Conservation (phyloP, 2,888 invertebrate species). For the Diarsia brunnea region DNA sequence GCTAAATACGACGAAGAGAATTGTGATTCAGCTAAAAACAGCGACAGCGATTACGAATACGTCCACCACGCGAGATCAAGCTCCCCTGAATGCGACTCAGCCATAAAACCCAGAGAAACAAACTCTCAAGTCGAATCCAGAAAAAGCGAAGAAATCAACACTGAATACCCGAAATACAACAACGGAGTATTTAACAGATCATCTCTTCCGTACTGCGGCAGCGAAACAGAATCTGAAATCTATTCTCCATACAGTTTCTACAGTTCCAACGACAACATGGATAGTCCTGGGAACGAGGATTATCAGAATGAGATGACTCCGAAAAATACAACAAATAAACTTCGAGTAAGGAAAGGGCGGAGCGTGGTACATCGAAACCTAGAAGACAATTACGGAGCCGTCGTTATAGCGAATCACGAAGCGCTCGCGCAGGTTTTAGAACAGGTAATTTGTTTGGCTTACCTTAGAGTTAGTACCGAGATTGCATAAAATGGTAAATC, state of each 20-base stretch:
- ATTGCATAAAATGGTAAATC: slow-evolving; percentile 52
- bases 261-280: slow-evolving; percentile 91
- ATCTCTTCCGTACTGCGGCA: slow-evolving; percentile 95
- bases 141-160: slow-evolving; percentile 75
- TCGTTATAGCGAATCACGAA: slow-evolving; percentile 97
- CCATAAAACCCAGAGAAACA: slow-evolving; percentile 85
- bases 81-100: slow-evolving; percentile 93
- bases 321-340: slow-evolving; percentile 91
- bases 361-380: slow-evolving; percentile 96
- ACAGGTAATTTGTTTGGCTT: slow-evolving; percentile 91
- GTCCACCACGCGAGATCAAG: slow-evolving; percentile 92
- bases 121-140: slow-evolving; percentile 75
- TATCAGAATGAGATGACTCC: slow-evolving; percentile 86
- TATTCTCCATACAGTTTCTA: slow-evolving; percentile 96
- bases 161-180: slow-evolving; percentile 91
- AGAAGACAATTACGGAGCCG: slow-evolving; percentile 97
- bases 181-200: slow-evolving; percentile 91
- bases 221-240: slow-evolving; percentile 96
- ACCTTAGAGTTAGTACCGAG: slow-evolving; percentile 51
- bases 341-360: slow-evolving; percentile 94
- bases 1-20: slow-evolving; percentile 87
- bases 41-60: slow-evolving; percentile 92
- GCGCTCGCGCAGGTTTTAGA: slow-evolving; percentile 96
- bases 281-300: slow-evolving; percentile 84
- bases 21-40: slow-evolving; percentile 87